A percentile compares a stretch with the other conserved stretches of the same genome.
Conservation (phyloP, 2,888 invertebrate species). For the Thymelicus lineola region DNA sequence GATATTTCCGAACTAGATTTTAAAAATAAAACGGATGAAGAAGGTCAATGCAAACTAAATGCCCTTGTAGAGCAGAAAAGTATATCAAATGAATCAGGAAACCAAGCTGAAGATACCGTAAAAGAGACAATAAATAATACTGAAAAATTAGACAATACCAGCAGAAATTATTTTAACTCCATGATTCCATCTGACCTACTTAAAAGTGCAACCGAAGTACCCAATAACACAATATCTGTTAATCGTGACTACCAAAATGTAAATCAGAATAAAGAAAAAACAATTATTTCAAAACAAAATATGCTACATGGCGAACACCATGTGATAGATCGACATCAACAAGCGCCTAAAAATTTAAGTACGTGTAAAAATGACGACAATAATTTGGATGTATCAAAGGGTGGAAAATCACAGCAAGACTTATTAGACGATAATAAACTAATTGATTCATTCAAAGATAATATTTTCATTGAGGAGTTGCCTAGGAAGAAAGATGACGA, state of each 20-base stretch:
- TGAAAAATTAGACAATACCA: not conserved
- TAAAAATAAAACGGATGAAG: not conserved
- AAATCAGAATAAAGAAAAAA: not conserved
- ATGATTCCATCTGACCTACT: not conserved
- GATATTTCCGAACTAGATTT: not conserved
- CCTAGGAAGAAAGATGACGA: conserved; percentile 45
- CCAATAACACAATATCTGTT: not conserved
- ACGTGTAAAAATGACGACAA: conserved; percentile 1
- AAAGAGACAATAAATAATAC: not conserved
- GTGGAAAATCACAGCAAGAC: not conserved
- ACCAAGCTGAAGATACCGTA: not conserved
- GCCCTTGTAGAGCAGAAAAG: not conserved
- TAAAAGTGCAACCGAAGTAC: not conserved
- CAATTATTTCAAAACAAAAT: not conserved
- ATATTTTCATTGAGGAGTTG: conserved; percentile 56
- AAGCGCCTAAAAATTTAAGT: not conserved
- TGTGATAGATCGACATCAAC: not conserved
- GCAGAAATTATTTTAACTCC: too few relatives aligned
- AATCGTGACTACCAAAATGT: not conserved
- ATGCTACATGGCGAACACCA: not conserved
- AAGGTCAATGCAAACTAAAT: not conserved
- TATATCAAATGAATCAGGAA: too few relatives aligned
- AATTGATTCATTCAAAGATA: conserved; percentile 28
- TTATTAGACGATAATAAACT: not conserved
- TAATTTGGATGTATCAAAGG: conserved; percentile 11